Evolutionary conservation across 2,888 invertebrate species (phyloP).

Genomic region (Dexiosoma caninum): DNA sequence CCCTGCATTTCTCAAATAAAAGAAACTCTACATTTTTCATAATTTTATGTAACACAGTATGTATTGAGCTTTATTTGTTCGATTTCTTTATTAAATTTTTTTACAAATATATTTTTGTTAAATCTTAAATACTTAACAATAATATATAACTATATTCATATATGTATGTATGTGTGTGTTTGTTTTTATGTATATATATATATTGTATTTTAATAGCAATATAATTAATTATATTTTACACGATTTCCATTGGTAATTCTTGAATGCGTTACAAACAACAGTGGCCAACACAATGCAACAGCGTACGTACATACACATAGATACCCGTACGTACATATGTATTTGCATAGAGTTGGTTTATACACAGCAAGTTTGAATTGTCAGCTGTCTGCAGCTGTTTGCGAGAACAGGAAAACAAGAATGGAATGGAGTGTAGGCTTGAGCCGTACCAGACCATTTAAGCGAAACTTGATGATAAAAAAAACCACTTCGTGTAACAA

Average conservation of each 20-base stretch:
- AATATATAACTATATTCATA: neutral
- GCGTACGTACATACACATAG: no score
- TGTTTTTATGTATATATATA: neutral
- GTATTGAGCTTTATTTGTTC: conserved; percentile 37
- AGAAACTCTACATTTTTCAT: neutral
- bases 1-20: neutral
- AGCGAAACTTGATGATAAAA: no score
- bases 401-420: no score
- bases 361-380: no score
- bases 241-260: neutral
- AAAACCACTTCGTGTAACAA: no score
- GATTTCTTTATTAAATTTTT: conserved; percentile 24
- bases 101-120: conserved; percentile 49
- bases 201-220: neutral
- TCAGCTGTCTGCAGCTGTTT: no score
- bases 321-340: no score
- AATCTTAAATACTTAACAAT: conserved; percentile 59
- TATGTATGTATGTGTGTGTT: neutral
- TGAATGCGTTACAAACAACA: conserved; percentile 22
- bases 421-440: no score
- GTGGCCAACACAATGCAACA: conserved; percentile 11
- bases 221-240: conserved; percentile 28
- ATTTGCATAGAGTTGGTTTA: no score
- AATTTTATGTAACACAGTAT: conserved; percentile 56
- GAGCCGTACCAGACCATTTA: no score